phyloP scores from a whole-genome alignment of 2,113 vertebrate species.

The Pica pica region DNA sequence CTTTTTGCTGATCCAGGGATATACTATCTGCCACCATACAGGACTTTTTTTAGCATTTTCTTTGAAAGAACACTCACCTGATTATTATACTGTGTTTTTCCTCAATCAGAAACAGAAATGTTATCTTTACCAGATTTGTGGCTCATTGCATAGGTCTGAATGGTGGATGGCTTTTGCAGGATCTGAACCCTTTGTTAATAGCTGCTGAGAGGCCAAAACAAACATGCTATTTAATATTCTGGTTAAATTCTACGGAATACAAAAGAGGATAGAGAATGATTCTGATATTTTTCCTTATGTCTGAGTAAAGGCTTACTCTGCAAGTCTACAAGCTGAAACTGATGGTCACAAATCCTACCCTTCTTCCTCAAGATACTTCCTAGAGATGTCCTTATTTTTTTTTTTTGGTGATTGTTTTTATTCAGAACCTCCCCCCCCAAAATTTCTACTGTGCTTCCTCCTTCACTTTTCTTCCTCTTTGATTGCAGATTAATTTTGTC shows the following conservation, averaged over 20 bases:
- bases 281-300: not conserved
- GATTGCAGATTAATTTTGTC: not conserved
- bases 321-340: not conserved
- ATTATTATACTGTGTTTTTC: not conserved
- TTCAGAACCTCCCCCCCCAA: not conserved
- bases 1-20: conserved; percentile 24
- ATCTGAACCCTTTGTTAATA: not conserved
- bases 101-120: conserved; percentile 1
- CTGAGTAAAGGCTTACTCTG: not conserved
- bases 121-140: conserved; percentile 24
- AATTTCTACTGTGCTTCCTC: not conserved
- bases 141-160: not conserved
- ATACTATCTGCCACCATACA: conserved; percentile 16
- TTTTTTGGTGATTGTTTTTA: not conserved
- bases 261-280: not conserved
- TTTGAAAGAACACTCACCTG: conserved; percentile 4
- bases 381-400: not conserved
- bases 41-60: not conserved
- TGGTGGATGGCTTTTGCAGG: not conserved
- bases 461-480: not conserved
- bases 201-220: not conserved
- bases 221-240: not conserved
- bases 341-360: not conserved
- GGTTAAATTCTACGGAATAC: not conserved
- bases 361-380: not conserved